phyloP scores from a whole-genome alignment of 1,140 invertebrate genomes.

The Chelonus insularis region DNA sequence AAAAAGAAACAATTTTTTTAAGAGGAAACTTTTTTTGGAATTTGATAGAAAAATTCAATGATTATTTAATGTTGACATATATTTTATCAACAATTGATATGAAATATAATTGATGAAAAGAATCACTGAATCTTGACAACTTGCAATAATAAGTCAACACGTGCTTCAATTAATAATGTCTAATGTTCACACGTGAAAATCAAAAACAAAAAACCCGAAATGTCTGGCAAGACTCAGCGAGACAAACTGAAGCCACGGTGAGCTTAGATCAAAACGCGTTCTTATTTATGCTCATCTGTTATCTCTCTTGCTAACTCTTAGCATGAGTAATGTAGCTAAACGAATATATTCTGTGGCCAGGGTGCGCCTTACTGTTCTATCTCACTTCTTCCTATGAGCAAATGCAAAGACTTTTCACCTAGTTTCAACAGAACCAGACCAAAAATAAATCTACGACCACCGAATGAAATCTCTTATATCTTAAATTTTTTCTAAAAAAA shows the following conservation, averaged over 20 bases:
- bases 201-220: slow-evolving; percentile 21
- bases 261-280: slow-evolving; percentile 14
- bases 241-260: not conserved
- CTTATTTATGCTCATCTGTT: not conserved
- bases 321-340: not conserved
- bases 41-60: no score
- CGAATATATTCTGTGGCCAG: not conserved
- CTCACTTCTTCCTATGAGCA: not conserved
- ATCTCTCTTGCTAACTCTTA: not conserved
- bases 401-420: slow-evolving; percentile 26
- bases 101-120: no score
- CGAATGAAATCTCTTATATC: not conserved
- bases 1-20: no score
- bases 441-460: slow-evolving; percentile 20
- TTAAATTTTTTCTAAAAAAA: not conserved
- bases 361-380: not conserved
- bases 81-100: no score
- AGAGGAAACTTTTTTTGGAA: no score
- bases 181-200: slow-evolving; percentile 8
- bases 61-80: no score
- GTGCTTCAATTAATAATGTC: slow-evolving; percentile 4
- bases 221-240: slow-evolving; percentile 30
- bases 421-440: slow-evolving; percentile 25
- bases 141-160: not conserved
- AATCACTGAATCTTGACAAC: no score